A percentile compares a stretch with the other conserved stretches of the same genome.
These are phyloP conservation scores for Castor canadensis DNA, from an alignment of 2,113 vertebrate genomes.

Conservation along the genomic window DNA sequence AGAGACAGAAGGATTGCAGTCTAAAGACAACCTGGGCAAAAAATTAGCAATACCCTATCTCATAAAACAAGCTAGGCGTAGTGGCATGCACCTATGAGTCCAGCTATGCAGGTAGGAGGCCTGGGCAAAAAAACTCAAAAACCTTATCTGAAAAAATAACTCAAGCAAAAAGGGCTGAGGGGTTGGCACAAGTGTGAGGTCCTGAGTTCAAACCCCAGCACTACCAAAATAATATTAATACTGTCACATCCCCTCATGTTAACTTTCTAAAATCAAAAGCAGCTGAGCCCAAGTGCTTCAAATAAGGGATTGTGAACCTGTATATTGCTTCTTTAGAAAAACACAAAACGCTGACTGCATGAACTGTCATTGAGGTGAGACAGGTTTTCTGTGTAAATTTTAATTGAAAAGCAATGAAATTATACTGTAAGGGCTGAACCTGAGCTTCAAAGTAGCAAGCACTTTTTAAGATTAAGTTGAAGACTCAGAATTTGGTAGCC, in stretches of 20 bases:
- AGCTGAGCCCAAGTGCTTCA: neutral
- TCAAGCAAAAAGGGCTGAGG: neutral
- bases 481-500: neutral
- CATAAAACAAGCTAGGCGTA: no score
- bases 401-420: neutral
- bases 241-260: neutral
- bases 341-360: neutral
- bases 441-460: neutral
- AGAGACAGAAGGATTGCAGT: no score
- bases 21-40: no score
- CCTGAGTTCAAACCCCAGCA: no score
- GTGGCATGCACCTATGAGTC: no score
- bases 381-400: slow-evolving; percentile 4
- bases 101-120: no score
- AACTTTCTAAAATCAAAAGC: neutral
- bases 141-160: no score
- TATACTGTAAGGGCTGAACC: neutral
- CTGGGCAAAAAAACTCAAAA: no score
- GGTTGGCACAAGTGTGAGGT: no score
- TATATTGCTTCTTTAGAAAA: neutral
- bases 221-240: no score
- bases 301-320: neutral
- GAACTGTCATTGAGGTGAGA: neutral
- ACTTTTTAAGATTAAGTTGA: neutral
- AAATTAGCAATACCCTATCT: no score